Base-by-base conservation (phyloP, 2,888 invertebrate genomes). In the Noctua pronuba region DNA sequence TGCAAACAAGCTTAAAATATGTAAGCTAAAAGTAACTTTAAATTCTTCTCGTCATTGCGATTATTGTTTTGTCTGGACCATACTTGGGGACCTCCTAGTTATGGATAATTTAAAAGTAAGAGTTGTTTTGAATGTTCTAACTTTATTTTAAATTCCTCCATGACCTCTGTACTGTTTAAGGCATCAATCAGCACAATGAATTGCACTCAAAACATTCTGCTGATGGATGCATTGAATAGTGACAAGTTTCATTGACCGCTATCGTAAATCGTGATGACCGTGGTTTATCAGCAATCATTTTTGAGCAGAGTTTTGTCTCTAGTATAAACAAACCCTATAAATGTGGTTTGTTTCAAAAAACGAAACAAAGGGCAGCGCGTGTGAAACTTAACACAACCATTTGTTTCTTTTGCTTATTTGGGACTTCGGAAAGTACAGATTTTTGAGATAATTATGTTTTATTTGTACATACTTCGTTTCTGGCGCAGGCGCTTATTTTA, bases 381-480 rank as follows among this genome's bases (percentile, higher is more conserved):
- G 58, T 41, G 46, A 60, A 66, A 49, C 46, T 67, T 21, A 66
- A 49, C 24, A 31, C 66, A 16, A 31, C 66, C 3, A 65, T 76
- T 77, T 58, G 46, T 38, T 65, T 55, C 7, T 44, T 13, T 28
- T 24, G 24, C 44, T 74, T 65, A 46, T 46, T 75, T 72, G 71
- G n/a, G 28, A 71, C 11, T 55, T 69, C 8, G 10, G 16, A 24
- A n/a, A 74, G 41, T 7, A 41, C n/a, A n/a, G 71, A 49, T 72
- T 60, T 72, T n/a, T 44, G 21, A 16, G 58, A 46, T 74, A n/a
- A 71, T 72, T 28, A 24, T 62, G 73, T 60, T 73, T 28, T 60
- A 24, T 52, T 73, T 49, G 46, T 60, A 7, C 38, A 38, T 38
- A 18, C 18, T 28, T 28, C 31, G 2, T 60, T 60, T 60, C 10